Percentiles rank a stretch among this genome's conserved stretches.
phyloP scores from a whole-genome alignment of 2,888 invertebrate species.

The Eupeodes luniger region DNA sequence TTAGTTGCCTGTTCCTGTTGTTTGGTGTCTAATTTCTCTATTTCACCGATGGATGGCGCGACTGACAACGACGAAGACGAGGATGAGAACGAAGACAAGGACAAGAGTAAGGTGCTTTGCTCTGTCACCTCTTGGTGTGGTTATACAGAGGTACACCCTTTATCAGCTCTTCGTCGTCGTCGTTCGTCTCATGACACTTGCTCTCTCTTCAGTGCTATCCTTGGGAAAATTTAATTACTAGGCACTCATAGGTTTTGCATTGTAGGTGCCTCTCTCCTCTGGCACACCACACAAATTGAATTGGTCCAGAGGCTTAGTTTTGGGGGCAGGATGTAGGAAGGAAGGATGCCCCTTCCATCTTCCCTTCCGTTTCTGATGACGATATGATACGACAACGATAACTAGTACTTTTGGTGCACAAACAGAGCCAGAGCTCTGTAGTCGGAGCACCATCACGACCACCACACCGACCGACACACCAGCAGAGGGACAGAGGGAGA shows the following conservation, averaged over 20 bases:
- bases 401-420: conserved; percentile 21
- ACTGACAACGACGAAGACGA: background rate
- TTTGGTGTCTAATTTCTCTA: conserved; percentile 68
- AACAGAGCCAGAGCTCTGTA: background rate
- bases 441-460: no score
- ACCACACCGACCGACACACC: background rate
- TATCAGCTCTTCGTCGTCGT: background rate
- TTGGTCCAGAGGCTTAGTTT: conserved; percentile 30
- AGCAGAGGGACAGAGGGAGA: background rate
- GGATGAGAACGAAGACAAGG: background rate
- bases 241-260: conserved; percentile 70
- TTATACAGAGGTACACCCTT: conserved; percentile 10
- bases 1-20: conserved; percentile 14
- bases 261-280: conserved; percentile 11
- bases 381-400: background rate
- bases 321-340: background rate
- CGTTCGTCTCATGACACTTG: background rate
- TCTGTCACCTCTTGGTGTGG: conserved; percentile 53
- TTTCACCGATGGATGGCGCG: conserved; percentile 37
- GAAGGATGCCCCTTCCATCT: background rate
- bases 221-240: conserved; percentile 74
- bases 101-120: background rate
- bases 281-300: conserved; percentile 54
- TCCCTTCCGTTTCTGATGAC: background rate
- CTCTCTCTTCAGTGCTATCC: conserved; percentile 48